Conservation (phyloP, 2,888 invertebrate species). For the Cephus runcator region DNA sequence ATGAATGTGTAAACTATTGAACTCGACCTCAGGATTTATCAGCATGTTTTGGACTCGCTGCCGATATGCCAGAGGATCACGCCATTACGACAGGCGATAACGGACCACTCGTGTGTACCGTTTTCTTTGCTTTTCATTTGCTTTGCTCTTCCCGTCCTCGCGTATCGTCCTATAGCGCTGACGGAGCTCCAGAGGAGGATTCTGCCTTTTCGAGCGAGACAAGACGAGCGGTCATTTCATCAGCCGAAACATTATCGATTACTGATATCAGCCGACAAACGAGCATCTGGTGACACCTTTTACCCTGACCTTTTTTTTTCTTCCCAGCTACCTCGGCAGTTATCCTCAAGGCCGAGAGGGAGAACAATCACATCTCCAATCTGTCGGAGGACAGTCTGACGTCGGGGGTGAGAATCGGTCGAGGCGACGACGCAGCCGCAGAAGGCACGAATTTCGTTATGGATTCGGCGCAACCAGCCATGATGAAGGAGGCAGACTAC, state of each 20-base stretch:
- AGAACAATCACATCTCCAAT: constrained; percentile 50
- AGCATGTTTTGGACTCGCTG: not conserved
- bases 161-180: not conserved
- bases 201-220: not conserved
- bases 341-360: constrained; percentile 52
- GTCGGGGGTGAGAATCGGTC: constrained; percentile 52
- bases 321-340: constrained; percentile 53
- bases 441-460: constrained; percentile 38
- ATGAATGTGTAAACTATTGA: not conserved
- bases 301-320: not conserved
- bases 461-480: constrained; percentile 50
- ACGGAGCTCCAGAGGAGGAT: not conserved
- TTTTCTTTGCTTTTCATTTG: not conserved
- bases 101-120: not conserved
- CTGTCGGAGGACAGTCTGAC: constrained; percentile 50
- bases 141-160: not conserved
- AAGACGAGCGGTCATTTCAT: not conserved
- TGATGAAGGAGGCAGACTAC: constrained; percentile 59
- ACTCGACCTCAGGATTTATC: not conserved
- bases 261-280: not conserved
- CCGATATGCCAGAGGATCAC: not conserved
- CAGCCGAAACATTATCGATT: not conserved
- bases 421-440: constrained; percentile 56
- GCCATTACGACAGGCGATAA: not conserved
- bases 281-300: not conserved